Evolutionary conservation across 2,113 vertebrate genomes (phyloP).

Genomic region (Anoplopoma fimbria): DNA sequence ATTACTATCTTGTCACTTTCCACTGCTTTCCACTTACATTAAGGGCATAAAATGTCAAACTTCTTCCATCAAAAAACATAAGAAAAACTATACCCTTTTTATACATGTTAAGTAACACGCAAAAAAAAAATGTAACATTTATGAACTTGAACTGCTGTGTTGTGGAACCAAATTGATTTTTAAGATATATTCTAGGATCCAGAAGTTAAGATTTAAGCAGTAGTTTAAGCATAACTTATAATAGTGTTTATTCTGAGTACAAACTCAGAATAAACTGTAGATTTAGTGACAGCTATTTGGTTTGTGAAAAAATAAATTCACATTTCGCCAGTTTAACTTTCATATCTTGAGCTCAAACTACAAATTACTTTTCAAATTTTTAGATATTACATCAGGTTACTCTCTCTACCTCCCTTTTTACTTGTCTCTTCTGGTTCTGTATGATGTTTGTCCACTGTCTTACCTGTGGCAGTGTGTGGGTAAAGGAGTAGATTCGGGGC

Average conservation of each 20-base stretch:
- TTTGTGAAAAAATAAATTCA: not conserved
- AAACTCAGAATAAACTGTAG: not conserved
- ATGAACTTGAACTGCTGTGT: not conserved
- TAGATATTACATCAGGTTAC: not conserved
- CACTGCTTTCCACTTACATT: not conserved
- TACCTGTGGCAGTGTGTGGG: conserved; percentile 79
- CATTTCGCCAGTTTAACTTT: conserved; percentile 7
- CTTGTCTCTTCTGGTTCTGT: conserved; percentile 25
- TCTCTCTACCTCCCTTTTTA: not conserved
- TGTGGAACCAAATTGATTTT: not conserved
- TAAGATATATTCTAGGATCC: not conserved
- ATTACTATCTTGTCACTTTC: not conserved
- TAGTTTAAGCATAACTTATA: not conserved
- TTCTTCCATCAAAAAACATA: not conserved
- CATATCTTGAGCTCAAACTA: not conserved
- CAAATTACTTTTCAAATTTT: not conserved
- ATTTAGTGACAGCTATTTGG: not conserved
- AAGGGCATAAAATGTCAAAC: not conserved
- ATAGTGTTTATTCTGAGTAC: not conserved
- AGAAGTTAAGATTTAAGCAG: not conserved
- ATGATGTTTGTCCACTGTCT: conserved; percentile 67
- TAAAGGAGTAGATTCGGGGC: conserved; percentile 71
- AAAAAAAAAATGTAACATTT: not conserved
- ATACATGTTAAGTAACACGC: too few species aligned
- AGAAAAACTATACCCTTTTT: not conserved